A percentile compares a stretch with the other conserved stretches of the same genome.
phyloP scores from a whole-genome alignment of 2,113 vertebrate genomes.

The Larimichthys crocea region DNA sequence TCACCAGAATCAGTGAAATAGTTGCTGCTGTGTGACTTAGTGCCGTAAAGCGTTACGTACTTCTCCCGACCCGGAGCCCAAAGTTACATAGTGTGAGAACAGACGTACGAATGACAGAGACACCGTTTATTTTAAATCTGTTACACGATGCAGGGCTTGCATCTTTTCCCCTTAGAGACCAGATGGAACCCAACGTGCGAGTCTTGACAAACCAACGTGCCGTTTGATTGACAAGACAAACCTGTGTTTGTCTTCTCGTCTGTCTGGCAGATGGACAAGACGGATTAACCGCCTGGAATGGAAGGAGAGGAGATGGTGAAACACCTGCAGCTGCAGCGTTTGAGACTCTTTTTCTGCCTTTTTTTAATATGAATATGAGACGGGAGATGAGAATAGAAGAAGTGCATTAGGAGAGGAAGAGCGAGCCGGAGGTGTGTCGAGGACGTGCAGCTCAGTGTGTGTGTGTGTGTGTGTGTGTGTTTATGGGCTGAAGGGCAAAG shows the following conservation, averaged over 20 bases:
- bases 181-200: slow-evolving; percentile 4
- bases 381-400: slow-evolving; percentile 8
- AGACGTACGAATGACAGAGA: too few species aligned
- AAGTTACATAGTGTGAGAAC: too few species aligned
- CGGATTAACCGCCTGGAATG: slow-evolving; percentile 6
- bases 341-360: not conserved
- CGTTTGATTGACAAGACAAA: slow-evolving; percentile 25
- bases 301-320: not conserved
- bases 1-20: too few species aligned
- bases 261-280: slow-evolving; percentile 13
- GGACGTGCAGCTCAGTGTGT: slow-evolving; percentile 5
- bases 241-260: slow-evolving; percentile 10
- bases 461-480: slow-evolving; percentile 19
- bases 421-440: slow-evolving; percentile 20
- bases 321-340: slow-evolving; percentile 20
- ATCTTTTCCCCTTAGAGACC: slow-evolving; percentile 4
- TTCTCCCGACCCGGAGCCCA: too few species aligned
- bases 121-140: too few species aligned
- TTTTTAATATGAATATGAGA: slow-evolving; percentile 5
- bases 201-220: not conserved
- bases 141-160: not conserved
- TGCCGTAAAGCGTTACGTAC: too few species aligned
- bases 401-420: slow-evolving; percentile 16
- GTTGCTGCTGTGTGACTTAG: too few species aligned
- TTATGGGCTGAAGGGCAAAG: slow-evolving; percentile 53